phyloP scores from a whole-genome alignment of 2,888 invertebrate species.

The Colletes collaris region DNA sequence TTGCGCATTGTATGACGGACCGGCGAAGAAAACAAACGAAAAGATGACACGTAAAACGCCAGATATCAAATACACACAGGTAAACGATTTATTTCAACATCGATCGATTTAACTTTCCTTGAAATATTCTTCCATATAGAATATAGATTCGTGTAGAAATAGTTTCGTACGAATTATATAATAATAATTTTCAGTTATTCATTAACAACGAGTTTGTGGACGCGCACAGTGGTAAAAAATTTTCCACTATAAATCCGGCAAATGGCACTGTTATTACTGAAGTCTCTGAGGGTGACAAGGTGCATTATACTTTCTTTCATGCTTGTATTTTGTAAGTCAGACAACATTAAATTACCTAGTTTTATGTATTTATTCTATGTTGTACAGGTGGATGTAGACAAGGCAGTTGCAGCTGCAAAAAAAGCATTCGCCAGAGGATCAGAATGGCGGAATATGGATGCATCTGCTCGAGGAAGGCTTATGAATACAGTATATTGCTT shows the following conservation, averaged over 20 bases:
- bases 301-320: constrained; percentile 73
- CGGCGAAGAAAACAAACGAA: background rate
- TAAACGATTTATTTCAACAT: constrained; percentile 30
- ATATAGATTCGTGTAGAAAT: too few species aligned
- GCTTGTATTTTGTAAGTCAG: background rate
- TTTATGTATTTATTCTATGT: constrained; percentile 6
- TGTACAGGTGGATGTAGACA: constrained; percentile 90
- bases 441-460: constrained; percentile 92
- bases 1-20: background rate
- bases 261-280: constrained; percentile 90
- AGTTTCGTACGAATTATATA: background rate
- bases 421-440: constrained; percentile 90
- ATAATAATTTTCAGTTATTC: constrained; percentile 86
- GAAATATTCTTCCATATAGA: background rate
- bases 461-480: constrained; percentile 90
- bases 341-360: background rate
- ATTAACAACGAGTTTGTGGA: constrained; percentile 93
- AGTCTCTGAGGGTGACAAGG: constrained; percentile 94
- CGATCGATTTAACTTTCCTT: background rate
- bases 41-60: constrained; percentile 38
- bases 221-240: constrained; percentile 93
- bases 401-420: constrained; percentile 91
- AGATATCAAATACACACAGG: constrained; percentile 63
- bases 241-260: constrained; percentile 92
- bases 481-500: constrained; percentile 85